Evolutionary conservation across 2,888 invertebrate genomes (phyloP).

Genomic region (Caenorhabditis zanzibari): DNA sequence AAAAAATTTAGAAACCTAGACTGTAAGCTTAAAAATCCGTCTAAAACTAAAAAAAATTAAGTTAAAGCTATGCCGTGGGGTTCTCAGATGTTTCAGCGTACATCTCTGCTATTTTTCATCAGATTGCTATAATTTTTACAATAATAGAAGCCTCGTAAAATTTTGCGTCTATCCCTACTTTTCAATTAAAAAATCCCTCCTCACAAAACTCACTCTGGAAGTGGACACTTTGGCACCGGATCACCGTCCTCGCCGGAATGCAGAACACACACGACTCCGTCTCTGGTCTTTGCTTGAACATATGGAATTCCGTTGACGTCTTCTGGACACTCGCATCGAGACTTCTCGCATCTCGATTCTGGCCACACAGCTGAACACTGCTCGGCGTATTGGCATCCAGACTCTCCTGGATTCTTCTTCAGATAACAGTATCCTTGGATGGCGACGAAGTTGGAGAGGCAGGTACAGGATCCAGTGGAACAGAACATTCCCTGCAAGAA

Average conservation of each 20-base stretch:
- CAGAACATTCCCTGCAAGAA: conserved; percentile 84
- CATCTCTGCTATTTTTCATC: too few species aligned
- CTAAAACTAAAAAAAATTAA: too few species aligned
- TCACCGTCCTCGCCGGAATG: conserved; percentile 83
- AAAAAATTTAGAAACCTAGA: not conserved
- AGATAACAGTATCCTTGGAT: conserved; percentile 83
- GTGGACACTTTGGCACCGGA: conserved; percentile 79
- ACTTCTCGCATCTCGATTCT: conserved; percentile 81
- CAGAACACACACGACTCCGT: conserved; percentile 82
- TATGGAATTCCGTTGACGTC: conserved; percentile 83
- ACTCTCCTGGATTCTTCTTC: conserved; percentile 83
- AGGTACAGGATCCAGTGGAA: conserved; percentile 82
- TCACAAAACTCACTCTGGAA: conserved; percentile 59
- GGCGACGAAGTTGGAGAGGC: conserved; percentile 83
- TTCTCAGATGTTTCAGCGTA: too few species aligned
- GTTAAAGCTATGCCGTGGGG: too few species aligned
- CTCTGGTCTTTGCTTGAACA: conserved; percentile 81
- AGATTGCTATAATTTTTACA: too few species aligned
- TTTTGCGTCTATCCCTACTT: too few species aligned
- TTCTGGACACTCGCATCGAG: conserved; percentile 82
- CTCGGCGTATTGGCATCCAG: conserved; percentile 82
- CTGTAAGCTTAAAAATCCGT: too few species aligned
- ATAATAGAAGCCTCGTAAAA: too few species aligned
- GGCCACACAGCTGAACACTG: conserved; percentile 83
- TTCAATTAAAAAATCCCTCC: not conserved